Evolutionary conservation across 2,797 vertebrate genomes (phyloP).

Genomic region (Leucoraja ocellata): DNA sequence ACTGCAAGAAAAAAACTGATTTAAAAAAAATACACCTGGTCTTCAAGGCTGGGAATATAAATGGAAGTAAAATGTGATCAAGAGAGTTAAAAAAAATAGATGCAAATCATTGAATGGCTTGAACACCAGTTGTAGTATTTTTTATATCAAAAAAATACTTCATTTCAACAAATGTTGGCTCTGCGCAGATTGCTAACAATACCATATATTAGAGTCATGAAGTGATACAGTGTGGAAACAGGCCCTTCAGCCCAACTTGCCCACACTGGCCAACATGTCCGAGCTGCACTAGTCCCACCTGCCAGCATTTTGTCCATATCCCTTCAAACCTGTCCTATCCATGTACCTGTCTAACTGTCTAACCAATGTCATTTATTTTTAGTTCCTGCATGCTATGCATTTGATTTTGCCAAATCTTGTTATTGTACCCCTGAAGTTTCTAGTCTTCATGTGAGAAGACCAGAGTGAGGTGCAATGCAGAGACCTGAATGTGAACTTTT

Average conservation of each 20-base stretch:
- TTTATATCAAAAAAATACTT: not conserved
- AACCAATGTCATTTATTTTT: no score
- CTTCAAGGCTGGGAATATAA: not conserved
- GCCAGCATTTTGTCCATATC: no score
- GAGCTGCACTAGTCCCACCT: no score
- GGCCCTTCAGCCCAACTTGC: no score
- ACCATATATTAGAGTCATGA: not conserved
- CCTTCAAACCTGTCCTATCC: no score
- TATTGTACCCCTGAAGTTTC: not conserved
- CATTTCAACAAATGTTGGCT: not conserved
- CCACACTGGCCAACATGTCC: no score
- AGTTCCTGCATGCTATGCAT: not conserved
- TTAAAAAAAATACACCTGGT: not conserved
- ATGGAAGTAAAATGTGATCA: not conserved
- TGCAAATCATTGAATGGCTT: not conserved
- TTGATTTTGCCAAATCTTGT: not conserved
- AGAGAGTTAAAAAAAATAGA: not conserved
- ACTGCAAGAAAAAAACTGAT: not conserved
- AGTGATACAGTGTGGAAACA: no score
- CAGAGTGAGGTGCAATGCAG: not conserved
- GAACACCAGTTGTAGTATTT: not conserved
- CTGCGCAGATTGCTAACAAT: not conserved
- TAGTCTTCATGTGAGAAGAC: not conserved
- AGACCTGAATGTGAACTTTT: not conserved
- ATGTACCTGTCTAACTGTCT: no score